phyloP scores from a whole-genome alignment of 2,888 invertebrate genomes.

The Philereme vetulata region DNA sequence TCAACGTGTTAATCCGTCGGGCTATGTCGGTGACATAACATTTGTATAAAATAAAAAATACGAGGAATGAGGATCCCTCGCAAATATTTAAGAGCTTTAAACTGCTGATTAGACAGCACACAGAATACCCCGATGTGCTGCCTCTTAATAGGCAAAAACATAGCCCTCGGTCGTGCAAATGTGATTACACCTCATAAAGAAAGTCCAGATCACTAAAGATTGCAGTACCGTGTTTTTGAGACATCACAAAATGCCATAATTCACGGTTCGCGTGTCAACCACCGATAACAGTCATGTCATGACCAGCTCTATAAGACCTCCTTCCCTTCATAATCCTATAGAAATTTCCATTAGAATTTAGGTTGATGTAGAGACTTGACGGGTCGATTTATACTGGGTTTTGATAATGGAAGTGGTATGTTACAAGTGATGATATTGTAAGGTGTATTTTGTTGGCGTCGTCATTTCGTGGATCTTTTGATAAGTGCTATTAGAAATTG shows the following conservation, averaged over 20 bases:
- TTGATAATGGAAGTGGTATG: slow-evolving; percentile 16
- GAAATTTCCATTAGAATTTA: not conserved
- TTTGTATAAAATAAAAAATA: no score
- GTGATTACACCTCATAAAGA: slow-evolving; percentile 37
- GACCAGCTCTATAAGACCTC: slow-evolving; percentile 12
- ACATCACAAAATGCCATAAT: slow-evolving; percentile 66
- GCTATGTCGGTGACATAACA: no score
- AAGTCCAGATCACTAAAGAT: slow-evolving; percentile 52
- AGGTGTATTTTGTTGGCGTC: slow-evolving; percentile 12
- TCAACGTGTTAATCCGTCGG: no score
- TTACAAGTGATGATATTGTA: slow-evolving; percentile 17
- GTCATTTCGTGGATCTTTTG: not conserved
- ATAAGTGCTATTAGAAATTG: not conserved
- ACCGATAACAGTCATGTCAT: slow-evolving; percentile 45
- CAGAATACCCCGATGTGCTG: no score
- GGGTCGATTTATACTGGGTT: slow-evolving; percentile 13
- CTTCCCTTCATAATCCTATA: slow-evolving; percentile 1
- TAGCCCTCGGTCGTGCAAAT: slow-evolving; percentile 6
- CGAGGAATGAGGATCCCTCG: no score
- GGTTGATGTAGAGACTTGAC: slow-evolving; percentile 22
- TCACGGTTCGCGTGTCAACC: slow-evolving; percentile 71
- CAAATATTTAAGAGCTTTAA: no score
- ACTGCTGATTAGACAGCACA: no score
- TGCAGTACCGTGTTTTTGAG: slow-evolving; percentile 54
- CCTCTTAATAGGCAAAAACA: slow-evolving; percentile 3